A percentile compares a stretch with the other conserved stretches of the same genome.
phyloP scores from a whole-genome alignment of 2,797 vertebrate genomes.

The Sciurus carolinensis region DNA sequence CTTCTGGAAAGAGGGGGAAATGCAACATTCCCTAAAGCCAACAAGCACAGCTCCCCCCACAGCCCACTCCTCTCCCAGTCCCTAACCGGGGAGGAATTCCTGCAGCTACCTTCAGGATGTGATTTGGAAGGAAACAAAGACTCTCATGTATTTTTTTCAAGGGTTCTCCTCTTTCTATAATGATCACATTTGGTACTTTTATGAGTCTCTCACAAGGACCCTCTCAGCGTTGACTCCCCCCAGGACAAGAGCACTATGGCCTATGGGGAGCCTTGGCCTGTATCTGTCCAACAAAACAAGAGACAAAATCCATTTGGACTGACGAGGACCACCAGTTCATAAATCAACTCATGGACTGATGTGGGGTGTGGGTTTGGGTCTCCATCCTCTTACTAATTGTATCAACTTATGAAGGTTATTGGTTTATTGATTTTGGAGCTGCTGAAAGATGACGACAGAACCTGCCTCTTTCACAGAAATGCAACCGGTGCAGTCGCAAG shows the following conservation, averaged over 20 bases:
- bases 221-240: background rate
- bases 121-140: constrained; percentile 23
- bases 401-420: background rate
- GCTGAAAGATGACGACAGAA: background rate
- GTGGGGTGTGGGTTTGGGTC: background rate
- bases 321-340: background rate
- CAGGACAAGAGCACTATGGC: background rate
- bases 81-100: background rate
- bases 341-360: background rate
- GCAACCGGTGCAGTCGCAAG: background rate
- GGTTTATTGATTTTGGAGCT: background rate
- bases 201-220: background rate
- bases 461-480: background rate
- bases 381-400: background rate
- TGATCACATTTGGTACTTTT: background rate
- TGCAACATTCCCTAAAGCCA: background rate
- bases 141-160: background rate
- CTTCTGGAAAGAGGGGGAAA: constrained; percentile 51
- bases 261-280: background rate
- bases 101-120: background rate
- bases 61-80: background rate
- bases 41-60: background rate
- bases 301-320: background rate
- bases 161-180: background rate
- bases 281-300: background rate